Conservation (phyloP, 2,888 invertebrate species). For the Eupithecia insigniata region DNA sequence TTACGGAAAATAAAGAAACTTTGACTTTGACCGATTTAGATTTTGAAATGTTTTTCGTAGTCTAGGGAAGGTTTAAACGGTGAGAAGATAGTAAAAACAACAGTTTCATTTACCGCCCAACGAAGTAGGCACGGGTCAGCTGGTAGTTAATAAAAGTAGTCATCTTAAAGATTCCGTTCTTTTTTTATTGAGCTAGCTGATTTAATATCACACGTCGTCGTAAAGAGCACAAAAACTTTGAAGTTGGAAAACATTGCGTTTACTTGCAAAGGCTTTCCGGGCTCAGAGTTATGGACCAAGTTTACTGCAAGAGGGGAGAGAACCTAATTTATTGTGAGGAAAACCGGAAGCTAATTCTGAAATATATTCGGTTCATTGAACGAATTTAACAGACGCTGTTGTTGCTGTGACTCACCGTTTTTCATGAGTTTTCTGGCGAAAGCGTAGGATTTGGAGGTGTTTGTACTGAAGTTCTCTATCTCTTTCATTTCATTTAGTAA, state of each 20-base stretch:
- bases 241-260: slow-evolving; percentile 68
- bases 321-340: slow-evolving; percentile 55
- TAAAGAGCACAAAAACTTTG: slow-evolving; percentile 64
- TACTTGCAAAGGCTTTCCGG: slow-evolving; percentile 70
- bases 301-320: slow-evolving; percentile 54
- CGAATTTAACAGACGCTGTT: slow-evolving; percentile 22
- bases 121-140: no score
- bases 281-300: slow-evolving; percentile 71
- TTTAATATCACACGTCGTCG: slow-evolving; percentile 35
- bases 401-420: slow-evolving; percentile 22
- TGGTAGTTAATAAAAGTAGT: no score
- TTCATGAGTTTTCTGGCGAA: slow-evolving; percentile 7
- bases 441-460: background rate
- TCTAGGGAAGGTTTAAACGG: no score
- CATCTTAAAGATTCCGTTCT: no score
- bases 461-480: background rate
- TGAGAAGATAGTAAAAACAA: no score
- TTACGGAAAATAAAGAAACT: no score
- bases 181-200: slow-evolving; percentile 4
- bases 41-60: no score
- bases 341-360: slow-evolving; percentile 29
- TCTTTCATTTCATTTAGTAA: slow-evolving; percentile 4
- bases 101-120: no score
- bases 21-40: no score
- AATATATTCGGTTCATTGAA: slow-evolving; percentile 31